Percentiles rank a stretch among this genome's conserved stretches.
Conservation (phyloP, 2,888 invertebrate species). For the Standfussiana lucernea region DNA sequence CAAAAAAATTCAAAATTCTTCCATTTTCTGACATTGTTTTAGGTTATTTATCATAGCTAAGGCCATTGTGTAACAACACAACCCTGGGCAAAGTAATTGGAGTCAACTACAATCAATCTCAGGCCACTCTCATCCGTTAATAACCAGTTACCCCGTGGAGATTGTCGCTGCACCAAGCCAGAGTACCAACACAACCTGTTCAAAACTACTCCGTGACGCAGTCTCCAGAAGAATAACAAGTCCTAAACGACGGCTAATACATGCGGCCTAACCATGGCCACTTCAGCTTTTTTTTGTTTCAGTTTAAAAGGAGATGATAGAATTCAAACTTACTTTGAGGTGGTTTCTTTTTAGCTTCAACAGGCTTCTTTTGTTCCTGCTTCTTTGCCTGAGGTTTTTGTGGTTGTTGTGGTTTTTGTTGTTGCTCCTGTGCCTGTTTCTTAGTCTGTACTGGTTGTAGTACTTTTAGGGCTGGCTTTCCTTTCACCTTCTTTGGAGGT, state of each 20-base stretch:
- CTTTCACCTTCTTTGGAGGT: constrained; percentile 62
- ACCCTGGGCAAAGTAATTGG: not conserved
- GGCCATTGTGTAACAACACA: not conserved
- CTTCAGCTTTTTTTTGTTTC: not conserved
- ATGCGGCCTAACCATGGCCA: not conserved
- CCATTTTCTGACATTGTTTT: not conserved
- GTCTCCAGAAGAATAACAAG: not conserved
- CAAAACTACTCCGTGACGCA: not conserved
- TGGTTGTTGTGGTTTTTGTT: constrained; percentile 48
- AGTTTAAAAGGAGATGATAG: not conserved
- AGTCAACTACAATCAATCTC: not conserved
- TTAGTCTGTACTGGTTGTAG: constrained; percentile 28
- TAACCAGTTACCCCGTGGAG: not conserved
- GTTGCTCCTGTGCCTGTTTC: constrained; percentile 48
- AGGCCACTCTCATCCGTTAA: not conserved
- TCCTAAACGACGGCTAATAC: not conserved
- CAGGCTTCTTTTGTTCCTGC: constrained; percentile 45
- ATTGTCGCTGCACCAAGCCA: not conserved
- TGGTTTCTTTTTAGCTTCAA: constrained; percentile 69
- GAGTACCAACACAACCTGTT: not conserved
- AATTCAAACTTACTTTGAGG: constrained; percentile 69
- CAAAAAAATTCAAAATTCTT: not conserved
- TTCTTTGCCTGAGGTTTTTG: constrained; percentile 49
- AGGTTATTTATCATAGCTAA: not conserved
- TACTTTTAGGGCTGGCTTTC: constrained; percentile 46